Evolutionary conservation across 2,113 vertebrate species (phyloP).

Genomic region (Ageneiosus marmoratus): DNA sequence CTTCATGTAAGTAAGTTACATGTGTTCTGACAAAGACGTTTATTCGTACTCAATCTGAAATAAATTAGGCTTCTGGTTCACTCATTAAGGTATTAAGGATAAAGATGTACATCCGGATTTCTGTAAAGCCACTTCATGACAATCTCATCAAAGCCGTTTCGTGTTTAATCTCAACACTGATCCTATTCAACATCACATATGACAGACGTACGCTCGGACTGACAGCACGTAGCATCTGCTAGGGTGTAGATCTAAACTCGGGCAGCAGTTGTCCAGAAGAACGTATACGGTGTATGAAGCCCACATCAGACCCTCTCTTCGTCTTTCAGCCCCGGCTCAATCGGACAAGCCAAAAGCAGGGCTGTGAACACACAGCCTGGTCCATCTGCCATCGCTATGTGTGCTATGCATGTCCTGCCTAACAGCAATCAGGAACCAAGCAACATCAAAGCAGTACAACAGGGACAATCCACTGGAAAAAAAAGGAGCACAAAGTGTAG

Average conservation of each 20-base stretch:
- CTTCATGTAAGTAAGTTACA: no score
- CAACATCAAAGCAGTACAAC: constrained; percentile 30
- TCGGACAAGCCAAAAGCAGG: constrained; percentile 38
- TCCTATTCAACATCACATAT: constrained; percentile 38
- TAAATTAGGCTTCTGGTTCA: not conserved
- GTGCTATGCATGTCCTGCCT: constrained; percentile 28
- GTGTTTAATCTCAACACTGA: constrained; percentile 11
- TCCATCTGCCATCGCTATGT: constrained; percentile 43
- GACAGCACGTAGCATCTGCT: constrained; percentile 66
- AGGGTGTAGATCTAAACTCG: constrained; percentile 68
- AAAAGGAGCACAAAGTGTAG: not conserved
- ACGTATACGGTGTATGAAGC: constrained; percentile 63
- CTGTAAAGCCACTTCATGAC: not conserved
- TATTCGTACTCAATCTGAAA: not conserved
- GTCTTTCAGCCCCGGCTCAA: constrained; percentile 36
- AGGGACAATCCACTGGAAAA: constrained; percentile 6
- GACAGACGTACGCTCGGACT: not conserved
- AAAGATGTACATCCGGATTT: not conserved
- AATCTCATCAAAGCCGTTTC: not conserved
- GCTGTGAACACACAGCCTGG: constrained; percentile 20
- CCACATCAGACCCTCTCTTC: constrained; percentile 29
- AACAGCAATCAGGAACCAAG: constrained; percentile 36
- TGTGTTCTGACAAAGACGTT: not conserved
- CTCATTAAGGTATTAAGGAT: not conserved
- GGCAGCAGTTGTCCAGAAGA: constrained; percentile 74